These are phyloP conservation scores for Drosophila sucinea DNA, from an alignment of 1,140 invertebrate genomes.

Conservation along the genomic window DNA sequence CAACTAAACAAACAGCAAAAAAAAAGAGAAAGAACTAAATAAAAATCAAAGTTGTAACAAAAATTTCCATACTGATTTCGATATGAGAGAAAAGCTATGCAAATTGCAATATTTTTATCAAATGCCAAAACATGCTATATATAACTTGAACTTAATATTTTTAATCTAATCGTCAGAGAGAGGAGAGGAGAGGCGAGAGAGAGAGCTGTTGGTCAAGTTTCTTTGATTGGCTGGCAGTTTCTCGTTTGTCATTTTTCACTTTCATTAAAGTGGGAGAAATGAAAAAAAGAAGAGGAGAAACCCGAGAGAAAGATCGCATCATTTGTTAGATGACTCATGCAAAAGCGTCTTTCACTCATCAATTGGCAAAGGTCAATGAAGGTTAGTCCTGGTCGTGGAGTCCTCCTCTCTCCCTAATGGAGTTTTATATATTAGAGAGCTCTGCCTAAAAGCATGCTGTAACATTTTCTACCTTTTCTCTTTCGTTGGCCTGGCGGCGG, in stretches of 20 bases:
- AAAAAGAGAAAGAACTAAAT: too few species aligned
- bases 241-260: not conserved
- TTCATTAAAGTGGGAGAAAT: not conserved
- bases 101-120: constrained; percentile 4
- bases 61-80: constrained; percentile 6
- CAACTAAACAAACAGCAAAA: not conserved
- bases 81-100: not conserved
- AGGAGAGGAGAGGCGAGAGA: too few species aligned
- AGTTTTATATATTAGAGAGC: constrained; percentile 60
- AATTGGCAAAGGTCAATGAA: constrained; percentile 70
- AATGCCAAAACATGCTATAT: constrained; percentile 2
- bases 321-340: constrained; percentile 78
- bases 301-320: constrained; percentile 23
- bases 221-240: not conserved
- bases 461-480: constrained; percentile 27
- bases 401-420: constrained; percentile 36
- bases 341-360: constrained; percentile 52
- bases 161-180: too few species aligned
- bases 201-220: not conserved
- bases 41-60: constrained; percentile 2
- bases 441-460: constrained; percentile 40
- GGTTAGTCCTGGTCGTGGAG: constrained; percentile 38
- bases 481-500: constrained; percentile 10
- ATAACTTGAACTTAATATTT: not conserved
- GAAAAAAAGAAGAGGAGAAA: not conserved